Evolutionary conservation across 1,140 invertebrate species (phyloP), one percentile per base, ranked within the genome.

Genomic region (Chymomyza costata): DNA sequence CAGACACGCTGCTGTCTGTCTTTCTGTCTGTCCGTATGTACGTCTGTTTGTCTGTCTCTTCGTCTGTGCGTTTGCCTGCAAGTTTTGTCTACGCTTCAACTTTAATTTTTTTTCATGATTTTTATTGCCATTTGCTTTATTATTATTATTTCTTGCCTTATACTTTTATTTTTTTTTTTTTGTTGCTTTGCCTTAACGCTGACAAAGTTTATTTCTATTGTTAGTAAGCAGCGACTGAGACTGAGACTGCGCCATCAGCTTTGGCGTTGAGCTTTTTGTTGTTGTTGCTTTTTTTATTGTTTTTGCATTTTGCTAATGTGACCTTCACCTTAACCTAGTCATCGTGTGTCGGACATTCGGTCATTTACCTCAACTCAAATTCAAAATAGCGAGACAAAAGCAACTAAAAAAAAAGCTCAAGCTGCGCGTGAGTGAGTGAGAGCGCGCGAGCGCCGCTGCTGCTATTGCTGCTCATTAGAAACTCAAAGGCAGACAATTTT

Each of bases 311-410:
- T 54, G 65, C 66, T 65, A 69, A 76, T 80, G 76, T 85, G 83
- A 83, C 83, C 83, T 85, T 85, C 83, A 85, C 83, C 83, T 85
- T 85, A 85, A 85, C 83, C 83, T 85, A 85, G 83, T 84, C 82
- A 83, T 73, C 64, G 58, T 59, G 46, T 78, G 65, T 83, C 83
- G 83, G 83, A 83, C 83, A 70, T 82, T 80, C 76, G 83, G 82
- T 84, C 83, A 46, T 84, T 85, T 82, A 84, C 83, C 83, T 61
- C 54, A 41, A n/a, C n/a, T n/a, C 25, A 35, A 19, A 55, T 61
- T 47, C 31, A 47, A 52, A 65, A 56, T 61, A 16, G 35, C 63
- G 37, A 40, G 57, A 59, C 49, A 69, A 69, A 68, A 65, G 63
- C 57, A 34, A 64, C 45, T 30, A 30, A 43, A 37, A 34, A 34